Percentiles rank a stretch among this genome's conserved stretches.
Evolutionary conservation across 92 coral and sea anemone species (phyloP).

Genomic region (Porites divaricata): DNA sequence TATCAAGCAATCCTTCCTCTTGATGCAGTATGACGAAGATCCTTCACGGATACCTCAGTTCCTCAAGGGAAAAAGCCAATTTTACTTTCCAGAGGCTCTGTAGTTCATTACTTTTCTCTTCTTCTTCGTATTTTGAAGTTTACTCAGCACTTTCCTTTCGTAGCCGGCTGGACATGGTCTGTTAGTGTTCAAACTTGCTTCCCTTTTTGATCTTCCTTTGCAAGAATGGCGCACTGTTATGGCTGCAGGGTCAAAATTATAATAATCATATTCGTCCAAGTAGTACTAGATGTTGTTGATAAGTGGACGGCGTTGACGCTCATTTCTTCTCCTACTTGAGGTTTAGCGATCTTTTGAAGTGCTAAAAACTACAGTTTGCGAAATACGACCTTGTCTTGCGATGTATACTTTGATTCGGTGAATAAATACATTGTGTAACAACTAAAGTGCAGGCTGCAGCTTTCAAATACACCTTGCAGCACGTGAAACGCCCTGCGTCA

Average conservation of each 20-base stretch:
- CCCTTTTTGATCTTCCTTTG: slow-evolving; percentile 86
- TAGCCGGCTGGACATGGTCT: slow-evolving; percentile 88
- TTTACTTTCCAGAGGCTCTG: slow-evolving; percentile 18
- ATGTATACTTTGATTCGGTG: not conserved
- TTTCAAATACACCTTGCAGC: slow-evolving; percentile 13
- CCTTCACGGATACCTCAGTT: too few relatives aligned
- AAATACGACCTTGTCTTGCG: not conserved
- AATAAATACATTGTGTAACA: not conserved
- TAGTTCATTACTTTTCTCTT: slow-evolving; percentile 49
- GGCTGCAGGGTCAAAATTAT: slow-evolving; percentile 66
- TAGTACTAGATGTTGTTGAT: slow-evolving; percentile 53
- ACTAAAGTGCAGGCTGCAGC: not conserved
- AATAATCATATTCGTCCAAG: slow-evolving; percentile 88
- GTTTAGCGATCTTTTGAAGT: not conserved
- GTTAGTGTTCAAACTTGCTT: slow-evolving; percentile 88
- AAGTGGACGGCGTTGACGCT: slow-evolving; percentile 65
- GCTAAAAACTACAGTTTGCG: not conserved
- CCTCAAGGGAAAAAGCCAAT: not conserved
- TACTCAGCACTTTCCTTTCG: slow-evolving; percentile 79
- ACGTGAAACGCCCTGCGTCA: slow-evolving; percentile 34
- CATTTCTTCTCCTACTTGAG: too few relatives aligned
- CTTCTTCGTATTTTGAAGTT: slow-evolving; percentile 86
- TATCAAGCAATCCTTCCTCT: too few relatives aligned
- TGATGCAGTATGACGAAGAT: too few relatives aligned
- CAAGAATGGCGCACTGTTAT: slow-evolving; percentile 69